Conservation (phyloP, 1,140 invertebrate genomes). For the Delia radicum region DNA sequence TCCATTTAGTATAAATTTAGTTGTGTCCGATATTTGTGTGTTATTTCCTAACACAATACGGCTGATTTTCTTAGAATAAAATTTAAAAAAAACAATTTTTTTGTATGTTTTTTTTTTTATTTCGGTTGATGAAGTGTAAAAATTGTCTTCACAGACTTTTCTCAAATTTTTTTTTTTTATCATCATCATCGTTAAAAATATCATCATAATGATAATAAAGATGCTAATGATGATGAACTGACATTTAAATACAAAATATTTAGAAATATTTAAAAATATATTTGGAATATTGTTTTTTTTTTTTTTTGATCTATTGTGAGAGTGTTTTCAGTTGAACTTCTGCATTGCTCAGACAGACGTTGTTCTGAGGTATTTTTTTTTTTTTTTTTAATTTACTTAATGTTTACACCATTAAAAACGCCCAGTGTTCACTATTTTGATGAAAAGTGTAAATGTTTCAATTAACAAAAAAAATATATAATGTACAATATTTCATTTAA, state of each 20-base stretch:
- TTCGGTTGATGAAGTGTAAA: neutral
- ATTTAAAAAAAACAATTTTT: neutral
- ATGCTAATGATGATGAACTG: neutral
- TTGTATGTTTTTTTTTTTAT: neutral
- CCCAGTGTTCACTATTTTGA: neutral
- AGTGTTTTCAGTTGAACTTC: neutral
- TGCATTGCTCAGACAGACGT: neutral
- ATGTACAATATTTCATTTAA: neutral
- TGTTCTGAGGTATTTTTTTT: neutral
- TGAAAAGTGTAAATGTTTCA: neutral
- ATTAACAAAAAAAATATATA: neutral
- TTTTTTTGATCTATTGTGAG: neutral
- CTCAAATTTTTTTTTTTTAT: neutral
- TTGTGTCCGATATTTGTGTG: conserved; percentile 6
- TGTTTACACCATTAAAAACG: neutral
- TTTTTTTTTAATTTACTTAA: neutral
- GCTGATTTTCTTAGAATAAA: neutral
- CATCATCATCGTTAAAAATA: neutral
- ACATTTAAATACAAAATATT: conserved; percentile 22
- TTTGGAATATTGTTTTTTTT: conserved; percentile 6
- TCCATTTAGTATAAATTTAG: conserved; percentile 15
- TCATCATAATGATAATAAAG: neutral
- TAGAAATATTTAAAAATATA: conserved; percentile 4
- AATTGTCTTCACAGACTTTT: neutral
- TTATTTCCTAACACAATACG: neutral